Conservation (phyloP, 2,113 vertebrate species). For the Apistogramma diplotaenia region DNA sequence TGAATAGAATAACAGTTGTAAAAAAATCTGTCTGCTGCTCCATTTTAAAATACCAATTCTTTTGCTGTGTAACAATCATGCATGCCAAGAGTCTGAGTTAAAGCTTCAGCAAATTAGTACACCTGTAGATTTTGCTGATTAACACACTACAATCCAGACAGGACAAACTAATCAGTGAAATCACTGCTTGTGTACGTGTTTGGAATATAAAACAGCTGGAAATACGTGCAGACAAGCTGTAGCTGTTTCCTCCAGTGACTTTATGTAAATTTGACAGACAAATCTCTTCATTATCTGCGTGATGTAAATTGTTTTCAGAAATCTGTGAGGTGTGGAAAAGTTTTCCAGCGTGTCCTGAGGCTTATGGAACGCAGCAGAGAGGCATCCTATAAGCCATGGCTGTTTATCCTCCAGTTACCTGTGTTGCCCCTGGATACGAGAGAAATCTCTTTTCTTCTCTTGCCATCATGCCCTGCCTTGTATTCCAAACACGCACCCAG, state of each 20-base stretch:
- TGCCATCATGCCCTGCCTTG: conserved; percentile 21
- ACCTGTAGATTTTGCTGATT: conserved; percentile 49
- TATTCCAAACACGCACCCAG: conserved; percentile 46
- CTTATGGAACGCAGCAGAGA: neutral
- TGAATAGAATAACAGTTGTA: neutral
- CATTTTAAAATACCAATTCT: neutral
- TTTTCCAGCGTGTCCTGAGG: conserved; percentile 11
- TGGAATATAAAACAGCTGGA: neutral
- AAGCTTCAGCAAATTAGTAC: conserved; percentile 11
- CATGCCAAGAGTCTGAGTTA: neutral
- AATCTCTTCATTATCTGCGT: conserved; percentile 3
- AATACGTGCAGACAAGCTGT: neutral
- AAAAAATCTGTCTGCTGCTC: neutral
- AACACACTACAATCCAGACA: conserved; percentile 3
- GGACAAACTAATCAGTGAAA: conserved; percentile 37
- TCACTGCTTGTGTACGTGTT: neutral
- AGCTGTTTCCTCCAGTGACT: neutral
- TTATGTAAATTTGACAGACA: conserved; percentile 4
- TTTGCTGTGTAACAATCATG: neutral
- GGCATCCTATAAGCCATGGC: neutral
- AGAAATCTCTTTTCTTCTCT: conserved; percentile 12
- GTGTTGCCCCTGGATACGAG: conserved; percentile 58
- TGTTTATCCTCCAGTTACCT: conserved; percentile 46
- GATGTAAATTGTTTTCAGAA: neutral
- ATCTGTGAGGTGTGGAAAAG: neutral